phyloP scores from a whole-genome alignment of 2,888 invertebrate genomes.

The Clanis bilineata region DNA sequence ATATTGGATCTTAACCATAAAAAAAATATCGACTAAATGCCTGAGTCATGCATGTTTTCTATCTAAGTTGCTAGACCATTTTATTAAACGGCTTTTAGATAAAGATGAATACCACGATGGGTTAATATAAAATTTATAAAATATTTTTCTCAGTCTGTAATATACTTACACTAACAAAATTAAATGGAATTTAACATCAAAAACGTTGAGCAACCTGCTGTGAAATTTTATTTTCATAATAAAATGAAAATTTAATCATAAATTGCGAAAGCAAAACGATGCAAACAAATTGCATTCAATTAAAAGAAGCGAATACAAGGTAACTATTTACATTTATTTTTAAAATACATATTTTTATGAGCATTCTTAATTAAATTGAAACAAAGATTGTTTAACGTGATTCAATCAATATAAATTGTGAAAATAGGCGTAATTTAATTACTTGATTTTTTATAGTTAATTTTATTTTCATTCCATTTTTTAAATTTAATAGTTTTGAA shows the following conservation, averaged over 20 bases:
- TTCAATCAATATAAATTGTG: neutral
- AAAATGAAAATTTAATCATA: constrained; percentile 8
- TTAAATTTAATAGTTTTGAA: neutral
- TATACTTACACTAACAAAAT: constrained; percentile 6
- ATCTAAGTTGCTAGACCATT: constrained; percentile 7
- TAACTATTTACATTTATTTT: constrained; percentile 8
- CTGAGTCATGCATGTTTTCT: neutral
- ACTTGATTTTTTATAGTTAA: neutral
- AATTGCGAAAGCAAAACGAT: constrained; percentile 6
- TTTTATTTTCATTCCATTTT: neutral
- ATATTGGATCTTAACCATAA: too few relatives aligned
- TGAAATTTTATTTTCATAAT: neutral
- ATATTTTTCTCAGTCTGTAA: constrained; percentile 18
- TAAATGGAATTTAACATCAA: constrained; percentile 6
- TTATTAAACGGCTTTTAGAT: neutral
- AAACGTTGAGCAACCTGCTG: constrained; percentile 10
- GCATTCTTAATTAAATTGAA: neutral
- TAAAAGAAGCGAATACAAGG: constrained; percentile 5
- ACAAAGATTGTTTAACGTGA: neutral
- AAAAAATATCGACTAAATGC: neutral
- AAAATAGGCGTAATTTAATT: neutral
- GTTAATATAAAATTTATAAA: constrained; percentile 13
- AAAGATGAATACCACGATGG: neutral
- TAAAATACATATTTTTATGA: neutral
- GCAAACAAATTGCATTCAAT: neutral